These are phyloP conservation scores for Corapipo altera DNA, from an alignment of 2,113 vertebrate species.

Conservation along the genomic window DNA sequence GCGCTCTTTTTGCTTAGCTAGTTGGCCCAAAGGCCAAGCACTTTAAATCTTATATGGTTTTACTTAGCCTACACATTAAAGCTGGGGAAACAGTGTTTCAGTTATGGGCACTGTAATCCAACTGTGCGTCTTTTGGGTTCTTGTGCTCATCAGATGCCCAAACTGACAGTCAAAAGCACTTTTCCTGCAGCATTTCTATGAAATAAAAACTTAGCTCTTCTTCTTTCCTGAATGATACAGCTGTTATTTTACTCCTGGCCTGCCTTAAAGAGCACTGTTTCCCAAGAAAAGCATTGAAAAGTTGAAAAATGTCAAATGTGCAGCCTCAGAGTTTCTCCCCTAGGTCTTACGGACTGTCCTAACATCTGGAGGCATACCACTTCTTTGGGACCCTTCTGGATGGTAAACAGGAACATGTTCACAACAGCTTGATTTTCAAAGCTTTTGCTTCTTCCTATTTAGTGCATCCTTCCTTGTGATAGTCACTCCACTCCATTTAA, in stretches of 20 bases:
- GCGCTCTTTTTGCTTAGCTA: neutral
- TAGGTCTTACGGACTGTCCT: neutral
- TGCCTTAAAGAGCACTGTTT: neutral
- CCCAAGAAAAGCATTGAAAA: neutral
- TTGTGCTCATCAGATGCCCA: neutral
- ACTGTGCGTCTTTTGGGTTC: neutral
- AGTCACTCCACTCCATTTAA: neutral
- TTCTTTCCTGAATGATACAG: neutral
- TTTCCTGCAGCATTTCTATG: neutral
- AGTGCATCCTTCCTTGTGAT: neutral
- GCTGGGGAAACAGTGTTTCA: neutral
- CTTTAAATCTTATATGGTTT: constrained; percentile 13
- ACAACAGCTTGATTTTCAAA: neutral
- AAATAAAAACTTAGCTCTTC: neutral
- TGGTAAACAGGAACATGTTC: neutral
- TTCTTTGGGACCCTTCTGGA: neutral
- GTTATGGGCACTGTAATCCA: neutral
- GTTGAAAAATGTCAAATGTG: neutral
- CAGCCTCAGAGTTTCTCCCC: neutral
- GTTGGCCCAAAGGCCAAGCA: neutral
- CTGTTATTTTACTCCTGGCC: neutral
- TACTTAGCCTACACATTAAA: neutral
- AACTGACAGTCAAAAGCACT: neutral
- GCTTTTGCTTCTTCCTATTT: neutral
- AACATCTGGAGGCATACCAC: neutral